These are phyloP conservation scores for Protodeltote pygarga DNA, from an alignment of 2,888 invertebrate genomes.

Conservation along the genomic window DNA sequence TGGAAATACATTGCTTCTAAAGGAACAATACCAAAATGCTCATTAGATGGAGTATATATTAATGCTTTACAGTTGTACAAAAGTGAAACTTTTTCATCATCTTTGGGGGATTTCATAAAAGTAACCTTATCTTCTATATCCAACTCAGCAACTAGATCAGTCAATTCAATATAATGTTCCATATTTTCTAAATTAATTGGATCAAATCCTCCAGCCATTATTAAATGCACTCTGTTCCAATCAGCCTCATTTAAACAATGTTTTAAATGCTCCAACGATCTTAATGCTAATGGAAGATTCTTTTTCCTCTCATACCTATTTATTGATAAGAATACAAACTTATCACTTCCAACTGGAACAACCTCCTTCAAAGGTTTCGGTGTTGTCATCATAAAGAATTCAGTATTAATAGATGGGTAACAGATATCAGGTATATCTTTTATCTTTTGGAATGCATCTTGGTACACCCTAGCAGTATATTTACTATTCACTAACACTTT, in stretches of 20 bases:
- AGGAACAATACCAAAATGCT: conserved; percentile 99
- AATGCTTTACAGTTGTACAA: conserved; percentile 92
- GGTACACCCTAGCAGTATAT: conserved; percentile 97
- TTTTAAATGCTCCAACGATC: conserved; percentile 91
- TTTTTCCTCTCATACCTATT: conserved; percentile 99
- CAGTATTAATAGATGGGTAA: conserved; percentile 97
- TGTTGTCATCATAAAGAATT: conserved; percentile 87
- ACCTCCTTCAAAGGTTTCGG: conserved; percentile 83
- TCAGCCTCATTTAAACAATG: conserved; percentile 82
- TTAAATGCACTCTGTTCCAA: conserved; percentile 91
- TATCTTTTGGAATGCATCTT: conserved; percentile 93
- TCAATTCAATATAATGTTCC: conserved; percentile 93
- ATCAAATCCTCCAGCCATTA: conserved; percentile 99
- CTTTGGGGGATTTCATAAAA: conserved; percentile 95
- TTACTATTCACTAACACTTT: conserved; percentile 97
- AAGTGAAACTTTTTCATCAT: conserved; percentile 93
- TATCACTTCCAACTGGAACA: conserved; percentile 84
- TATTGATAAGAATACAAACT: conserved; percentile 94
- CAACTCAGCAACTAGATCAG: conserved; percentile 88
- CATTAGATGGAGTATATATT: conserved; percentile 97
- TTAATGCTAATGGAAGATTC: conserved; percentile 94
- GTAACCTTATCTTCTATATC: conserved; percentile 91
- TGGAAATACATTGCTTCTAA: conserved; percentile 98
- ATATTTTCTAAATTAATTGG: conserved; percentile 95
- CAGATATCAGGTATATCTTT: conserved; percentile 92